phyloP scores from a whole-genome alignment of 2,888 invertebrate species.

The Chalcis sispes region DNA sequence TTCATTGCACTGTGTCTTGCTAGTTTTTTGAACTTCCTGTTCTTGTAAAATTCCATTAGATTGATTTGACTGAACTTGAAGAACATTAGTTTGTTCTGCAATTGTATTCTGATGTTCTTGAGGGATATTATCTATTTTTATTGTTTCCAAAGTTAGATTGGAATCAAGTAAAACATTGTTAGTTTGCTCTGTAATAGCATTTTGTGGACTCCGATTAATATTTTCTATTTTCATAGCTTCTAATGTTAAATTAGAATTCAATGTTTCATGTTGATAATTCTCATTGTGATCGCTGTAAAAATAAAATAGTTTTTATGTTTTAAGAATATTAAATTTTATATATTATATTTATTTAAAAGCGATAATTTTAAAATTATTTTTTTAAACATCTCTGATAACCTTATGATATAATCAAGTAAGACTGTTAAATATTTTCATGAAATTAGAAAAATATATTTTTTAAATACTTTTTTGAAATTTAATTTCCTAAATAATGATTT shows the following conservation, averaged over 20 bases:
- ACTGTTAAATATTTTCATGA: too few relatives aligned
- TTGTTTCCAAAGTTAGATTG: constrained; percentile 30
- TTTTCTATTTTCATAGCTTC: constrained; percentile 29
- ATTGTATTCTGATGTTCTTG: constrained; percentile 32
- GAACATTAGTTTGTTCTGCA: constrained; percentile 47
- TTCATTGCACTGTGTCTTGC: constrained; percentile 43
- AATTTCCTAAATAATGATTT: too few relatives aligned
- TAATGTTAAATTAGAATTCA: constrained; percentile 30
- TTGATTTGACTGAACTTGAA: constrained; percentile 28
- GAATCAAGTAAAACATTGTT: constrained; percentile 30
- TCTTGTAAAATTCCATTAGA: constrained; percentile 21
- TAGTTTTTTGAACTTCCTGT: constrained; percentile 36
- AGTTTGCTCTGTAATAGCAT: constrained; percentile 51
- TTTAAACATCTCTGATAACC: too few relatives aligned
- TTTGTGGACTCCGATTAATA: too few relatives aligned
- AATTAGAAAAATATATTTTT: too few relatives aligned
- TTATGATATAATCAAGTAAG: too few relatives aligned
- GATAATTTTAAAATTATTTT: too few relatives aligned
- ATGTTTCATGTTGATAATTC: constrained; percentile 35
- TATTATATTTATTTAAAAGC: constrained; percentile 3
- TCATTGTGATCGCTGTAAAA: constrained; percentile 34
- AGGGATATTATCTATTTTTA: constrained; percentile 26
- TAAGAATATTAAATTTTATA: not conserved
- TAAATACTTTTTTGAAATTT: too few relatives aligned
- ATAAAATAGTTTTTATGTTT: not conserved